These are phyloP conservation scores for Olivierus martensii DNA, from an alignment of 1,140 invertebrate species.

Conservation along the genomic window DNA sequence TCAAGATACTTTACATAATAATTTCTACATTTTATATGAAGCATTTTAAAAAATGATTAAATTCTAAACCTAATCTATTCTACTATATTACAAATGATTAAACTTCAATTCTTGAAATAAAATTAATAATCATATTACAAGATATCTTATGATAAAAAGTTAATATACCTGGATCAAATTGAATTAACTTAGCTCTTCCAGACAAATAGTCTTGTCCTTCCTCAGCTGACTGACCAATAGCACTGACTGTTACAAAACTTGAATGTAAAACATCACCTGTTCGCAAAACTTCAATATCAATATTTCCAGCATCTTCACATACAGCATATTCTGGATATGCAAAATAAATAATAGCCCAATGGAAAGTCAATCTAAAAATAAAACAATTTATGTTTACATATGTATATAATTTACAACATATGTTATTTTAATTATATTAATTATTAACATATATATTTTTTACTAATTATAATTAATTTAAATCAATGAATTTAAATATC, in stretches of 20 bases:
- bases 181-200: slow-evolving; percentile 6
- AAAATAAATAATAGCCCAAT: slow-evolving; percentile 14
- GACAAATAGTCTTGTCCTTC: slow-evolving; percentile 11
- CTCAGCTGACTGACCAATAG: slow-evolving; percentile 10
- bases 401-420: too few species aligned
- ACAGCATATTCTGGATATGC: slow-evolving; percentile 11
- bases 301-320: slow-evolving; percentile 10
- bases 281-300: slow-evolving; percentile 8
- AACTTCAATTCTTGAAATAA: neutral
- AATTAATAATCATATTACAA: neutral
- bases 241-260: slow-evolving; percentile 5
- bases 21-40: too few species aligned
- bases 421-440: too few species aligned
- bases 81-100: neutral
- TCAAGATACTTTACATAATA: too few species aligned
- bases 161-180: slow-evolving; percentile 13
- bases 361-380: slow-evolving; percentile 11
- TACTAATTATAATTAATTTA: too few species aligned
- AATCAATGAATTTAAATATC: too few species aligned
- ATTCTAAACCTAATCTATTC: neutral
- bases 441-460: too few species aligned
- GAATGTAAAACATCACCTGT: slow-evolving; percentile 9
- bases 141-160: neutral
- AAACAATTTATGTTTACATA: too few species aligned
- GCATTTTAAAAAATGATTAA: too few species aligned